These are phyloP conservation scores for Hydrolagus colliei DNA, from an alignment of 2,797 vertebrate species.

Conservation along the genomic window DNA sequence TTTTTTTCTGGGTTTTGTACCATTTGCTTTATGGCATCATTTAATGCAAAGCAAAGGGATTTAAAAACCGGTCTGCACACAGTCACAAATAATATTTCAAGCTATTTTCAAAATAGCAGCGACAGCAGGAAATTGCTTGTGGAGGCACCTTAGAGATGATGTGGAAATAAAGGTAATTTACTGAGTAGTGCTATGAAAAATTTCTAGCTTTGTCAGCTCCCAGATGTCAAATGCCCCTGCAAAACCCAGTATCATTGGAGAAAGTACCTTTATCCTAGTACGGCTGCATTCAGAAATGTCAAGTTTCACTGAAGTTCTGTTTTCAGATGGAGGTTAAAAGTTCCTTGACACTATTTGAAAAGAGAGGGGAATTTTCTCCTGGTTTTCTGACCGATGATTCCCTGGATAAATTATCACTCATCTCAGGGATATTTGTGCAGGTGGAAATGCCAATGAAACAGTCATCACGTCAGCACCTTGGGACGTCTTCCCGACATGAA, in stretches of 20 bases:
- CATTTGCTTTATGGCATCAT: neutral
- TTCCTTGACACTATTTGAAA: too few relatives aligned
- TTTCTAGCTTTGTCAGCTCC: neutral
- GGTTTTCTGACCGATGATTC: too few relatives aligned
- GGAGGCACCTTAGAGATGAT: neutral
- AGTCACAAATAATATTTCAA: neutral
- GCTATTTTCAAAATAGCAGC: neutral
- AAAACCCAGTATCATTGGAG: neutral
- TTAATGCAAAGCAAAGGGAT: neutral
- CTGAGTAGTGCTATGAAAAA: neutral
- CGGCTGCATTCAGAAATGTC: neutral
- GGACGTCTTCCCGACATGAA: too few relatives aligned
- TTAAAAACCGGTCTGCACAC: neutral
- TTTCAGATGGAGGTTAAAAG: too few relatives aligned
- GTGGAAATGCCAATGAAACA: too few relatives aligned
- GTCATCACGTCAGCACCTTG: too few relatives aligned
- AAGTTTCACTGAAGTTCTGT: too few relatives aligned
- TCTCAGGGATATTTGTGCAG: too few relatives aligned
- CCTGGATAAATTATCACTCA: too few relatives aligned
- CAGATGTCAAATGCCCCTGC: neutral
- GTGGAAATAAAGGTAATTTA: neutral
- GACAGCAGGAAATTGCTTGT: neutral
- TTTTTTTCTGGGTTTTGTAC: neutral
- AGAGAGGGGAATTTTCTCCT: too few relatives aligned
- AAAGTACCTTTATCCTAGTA: neutral